Base-by-base conservation (phyloP, 1,140 invertebrate species). In the Drosophila paulistorum region DNA sequence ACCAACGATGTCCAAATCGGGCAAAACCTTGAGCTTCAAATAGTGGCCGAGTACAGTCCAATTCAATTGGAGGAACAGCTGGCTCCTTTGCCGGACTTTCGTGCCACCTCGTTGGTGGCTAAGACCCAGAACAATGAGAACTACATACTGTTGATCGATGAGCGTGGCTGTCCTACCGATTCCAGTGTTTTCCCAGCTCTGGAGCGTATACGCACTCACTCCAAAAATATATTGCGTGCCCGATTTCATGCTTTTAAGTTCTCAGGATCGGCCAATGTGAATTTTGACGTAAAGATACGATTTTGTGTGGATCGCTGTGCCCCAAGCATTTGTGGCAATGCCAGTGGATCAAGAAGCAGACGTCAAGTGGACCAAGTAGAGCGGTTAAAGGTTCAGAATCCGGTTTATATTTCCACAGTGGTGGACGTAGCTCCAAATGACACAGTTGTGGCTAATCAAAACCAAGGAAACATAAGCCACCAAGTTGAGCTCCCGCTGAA, bases 141-240 rank as follows among this genome's bases (percentile, higher is more conserved):
- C 71, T 93, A 91, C 9, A 92, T 95, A 7, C 81, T 94, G 45
- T 77, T 95, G 2, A 90, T 95, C 20, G 94, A 95, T 68, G 94
- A 94, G 59, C 91, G 91, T 35, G 95, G 95, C n/a, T 95, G 95
- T 86, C 94, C 95, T 13, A 94, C 94, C 0, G 94, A 93, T 77
- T 67, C 91, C 4, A 92, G 92, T 35, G 92, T 93, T 23, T 93
- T 94, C 58, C 93, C 93, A 9, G 77, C 82, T 0, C 54, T 91
- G 35, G 78, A 86, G 30, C 92, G 93, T 73, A 63, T 90, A 1
- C 74, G 72, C 14, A 85, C 71, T 0, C 74, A 86, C n/a, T 75
- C 78, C n/a, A 83, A 75, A n/a, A 92, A 68, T 68, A 85, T 82
- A 74, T 67, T 93, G 11, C 71, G 81, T 0, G 87, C 90, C 1